Evolutionary conservation across 2,113 vertebrate genomes (phyloP).

Genomic region (Nothocercus nigrocapillus): DNA sequence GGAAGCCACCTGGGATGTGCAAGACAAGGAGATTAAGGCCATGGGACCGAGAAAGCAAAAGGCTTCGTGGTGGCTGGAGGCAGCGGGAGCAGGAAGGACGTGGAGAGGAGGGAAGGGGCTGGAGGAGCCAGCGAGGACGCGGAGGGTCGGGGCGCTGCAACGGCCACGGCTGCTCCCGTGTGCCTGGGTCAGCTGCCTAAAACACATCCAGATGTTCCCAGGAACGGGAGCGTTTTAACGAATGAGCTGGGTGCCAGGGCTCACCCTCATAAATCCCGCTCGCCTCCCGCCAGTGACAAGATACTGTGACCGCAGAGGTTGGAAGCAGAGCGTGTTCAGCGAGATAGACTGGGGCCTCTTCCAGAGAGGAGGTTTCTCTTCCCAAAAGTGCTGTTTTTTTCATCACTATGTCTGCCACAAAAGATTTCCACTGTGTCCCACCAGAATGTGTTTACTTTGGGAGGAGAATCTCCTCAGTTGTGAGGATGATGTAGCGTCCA

Average conservation of each 20-base stretch:
- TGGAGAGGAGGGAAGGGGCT: not conserved
- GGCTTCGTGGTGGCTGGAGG: not conserved
- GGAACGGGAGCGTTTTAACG: not conserved
- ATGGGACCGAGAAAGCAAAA: not conserved
- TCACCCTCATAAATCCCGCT: constrained; percentile 4
- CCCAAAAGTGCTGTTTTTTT: not conserved
- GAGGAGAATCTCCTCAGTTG: constrained; percentile 15
- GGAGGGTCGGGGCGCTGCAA: not conserved
- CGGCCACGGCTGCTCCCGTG: accelerated
- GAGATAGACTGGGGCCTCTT: not conserved
- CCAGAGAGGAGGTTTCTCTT: not conserved
- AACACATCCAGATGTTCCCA: constrained; percentile 22
- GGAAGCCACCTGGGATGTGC: not conserved
- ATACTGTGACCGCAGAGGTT: not conserved
- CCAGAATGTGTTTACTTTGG: constrained; percentile 63
- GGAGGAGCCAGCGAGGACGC: not conserved
- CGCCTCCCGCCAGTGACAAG: not conserved
- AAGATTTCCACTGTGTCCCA: constrained; percentile 42
- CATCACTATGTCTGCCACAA: not conserved
- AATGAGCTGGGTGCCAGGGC: not conserved
- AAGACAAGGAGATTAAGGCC: not conserved
- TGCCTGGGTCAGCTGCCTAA: not conserved
- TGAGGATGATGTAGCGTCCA: constrained; percentile 49
- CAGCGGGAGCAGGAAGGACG: not conserved
- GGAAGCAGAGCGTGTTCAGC: not conserved